Evolutionary conservation across 2,888 invertebrate genomes (phyloP), one percentile per base, ranked within the genome.

Genomic region (Gnatocerus cornutus): DNA sequence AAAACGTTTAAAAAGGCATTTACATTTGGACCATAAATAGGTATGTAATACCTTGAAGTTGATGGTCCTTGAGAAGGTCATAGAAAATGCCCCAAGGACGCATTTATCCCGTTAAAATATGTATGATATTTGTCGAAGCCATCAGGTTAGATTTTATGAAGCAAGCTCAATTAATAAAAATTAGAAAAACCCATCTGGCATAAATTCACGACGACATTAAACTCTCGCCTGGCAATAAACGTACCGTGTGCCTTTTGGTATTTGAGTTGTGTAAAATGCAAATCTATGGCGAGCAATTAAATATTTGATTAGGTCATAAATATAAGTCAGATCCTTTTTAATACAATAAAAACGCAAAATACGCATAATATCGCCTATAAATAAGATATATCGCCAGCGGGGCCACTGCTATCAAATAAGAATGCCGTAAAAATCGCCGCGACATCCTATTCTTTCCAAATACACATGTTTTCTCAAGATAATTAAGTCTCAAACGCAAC

Each of bases 271-370:
- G 43, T 33, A 29, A 59, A 59, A 67, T 67, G 67, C 67, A 67
- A 67, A 67, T 67, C 50, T 13, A 50, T 50, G 16, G 21, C 39
- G 52, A 62, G 52, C 37, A 59, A 59, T 67, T 68, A 62, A 68
- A 68, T 68, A 61, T 68, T 61, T 68, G 68, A 61, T 68, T 55
- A 55, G 61, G 53, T 53, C 37, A 62, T 68, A 68, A 68, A 68
- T 68, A 68, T 50, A 30, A 39, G 27, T 14, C 41, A 45, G 16
- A 48, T 55, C 43, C 46, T 45, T 64, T 53, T 62, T 55, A 45
- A 55, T 37, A 68, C 39, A 55, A 68, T 62, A 62, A 61, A 66
- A 67, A 52, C 39, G 41, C 33, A 59, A 66, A 52, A 59, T 61
- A 30, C 56, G 12, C 12, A 46, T 58, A 58, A 58, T 58, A 58